Percentiles rank a stretch among this genome's conserved stretches.
These are phyloP conservation scores for Phoebastria nigripes DNA, from an alignment of 2,797 vertebrate species.

Conservation along the genomic window DNA sequence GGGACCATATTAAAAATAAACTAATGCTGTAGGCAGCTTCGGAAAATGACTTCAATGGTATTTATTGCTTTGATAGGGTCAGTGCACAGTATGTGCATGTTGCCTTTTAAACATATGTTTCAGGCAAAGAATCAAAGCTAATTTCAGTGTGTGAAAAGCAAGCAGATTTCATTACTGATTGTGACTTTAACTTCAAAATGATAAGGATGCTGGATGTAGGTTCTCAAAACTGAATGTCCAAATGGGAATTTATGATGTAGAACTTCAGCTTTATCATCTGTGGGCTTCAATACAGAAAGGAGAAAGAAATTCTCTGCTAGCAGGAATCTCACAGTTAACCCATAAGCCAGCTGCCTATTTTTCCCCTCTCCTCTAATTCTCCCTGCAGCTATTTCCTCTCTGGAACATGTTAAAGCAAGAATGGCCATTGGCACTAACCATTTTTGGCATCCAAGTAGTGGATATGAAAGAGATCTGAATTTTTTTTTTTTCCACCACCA, in stretches of 20 bases:
- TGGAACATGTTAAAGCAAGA: constrained; percentile 71
- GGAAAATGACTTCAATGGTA: constrained; percentile 57
- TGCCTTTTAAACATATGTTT: constrained; percentile 76
- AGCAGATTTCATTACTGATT: constrained; percentile 81
- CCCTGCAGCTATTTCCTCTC: constrained; percentile 71
- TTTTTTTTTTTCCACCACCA: constrained; percentile 21
- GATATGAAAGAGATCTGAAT: constrained; percentile 52
- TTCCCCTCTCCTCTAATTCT: constrained; percentile 39
- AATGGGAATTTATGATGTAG: constrained; percentile 77
- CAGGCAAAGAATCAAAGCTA: constrained; percentile 77
- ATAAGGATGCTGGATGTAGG: constrained; percentile 72
- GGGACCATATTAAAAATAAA: constrained; percentile 60
- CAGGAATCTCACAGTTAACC: constrained; percentile 61
- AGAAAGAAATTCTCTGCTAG: constrained; percentile 49
- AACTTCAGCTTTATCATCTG: constrained; percentile 73
- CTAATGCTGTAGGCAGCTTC: constrained; percentile 53
- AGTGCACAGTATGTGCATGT: constrained; percentile 57
- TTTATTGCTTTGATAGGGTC: constrained; percentile 70
- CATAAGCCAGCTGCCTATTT: constrained; percentile 57
- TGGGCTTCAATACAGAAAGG: constrained; percentile 53
- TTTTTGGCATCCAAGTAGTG: constrained; percentile 64
- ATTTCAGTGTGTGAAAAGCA: constrained; percentile 78
- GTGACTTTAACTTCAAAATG: constrained; percentile 73
- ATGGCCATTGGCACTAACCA: constrained; percentile 60
- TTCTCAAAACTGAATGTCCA: constrained; percentile 75